These are phyloP conservation scores for Rhagonycha fulva DNA, from an alignment of 2,888 invertebrate genomes.

Conservation along the genomic window DNA sequence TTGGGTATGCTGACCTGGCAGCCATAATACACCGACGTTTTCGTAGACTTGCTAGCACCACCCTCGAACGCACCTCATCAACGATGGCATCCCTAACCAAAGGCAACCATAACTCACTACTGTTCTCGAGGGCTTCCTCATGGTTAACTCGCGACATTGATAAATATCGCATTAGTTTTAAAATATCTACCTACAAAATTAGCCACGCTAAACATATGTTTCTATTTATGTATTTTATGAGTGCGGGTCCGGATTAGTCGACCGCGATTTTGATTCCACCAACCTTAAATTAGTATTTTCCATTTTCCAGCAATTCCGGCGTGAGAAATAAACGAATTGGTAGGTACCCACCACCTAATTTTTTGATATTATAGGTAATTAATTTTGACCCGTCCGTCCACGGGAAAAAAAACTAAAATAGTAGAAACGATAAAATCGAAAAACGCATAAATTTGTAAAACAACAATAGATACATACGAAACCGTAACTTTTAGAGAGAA, in stretches of 20 bases:
- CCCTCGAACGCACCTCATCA: constrained; percentile 32
- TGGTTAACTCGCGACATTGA: constrained; percentile 15
- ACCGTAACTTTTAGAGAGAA: constrained; percentile 14
- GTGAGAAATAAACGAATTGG: neutral
- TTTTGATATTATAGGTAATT: too few relatives aligned
- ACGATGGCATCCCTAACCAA: constrained; percentile 32
- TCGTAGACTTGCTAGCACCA: constrained; percentile 36
- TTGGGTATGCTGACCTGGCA: constrained; percentile 47
- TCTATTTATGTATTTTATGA: neutral
- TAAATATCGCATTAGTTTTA: constrained; percentile 20
- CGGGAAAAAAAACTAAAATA: neutral
- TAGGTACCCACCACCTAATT: neutral
- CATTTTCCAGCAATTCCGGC: neutral
- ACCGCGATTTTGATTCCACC: neutral
- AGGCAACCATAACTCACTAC: constrained; percentile 19
- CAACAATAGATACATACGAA: constrained; percentile 1
- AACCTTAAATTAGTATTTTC: neutral
- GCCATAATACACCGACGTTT: constrained; percentile 46
- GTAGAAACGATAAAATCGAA: neutral
- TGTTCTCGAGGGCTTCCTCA: constrained; percentile 16
- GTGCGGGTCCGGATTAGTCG: neutral
- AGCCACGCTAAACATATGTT: constrained; percentile 1
- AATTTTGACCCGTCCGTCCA: neutral
- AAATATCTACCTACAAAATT: constrained; percentile 16
- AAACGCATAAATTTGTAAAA: neutral